Evolutionary conservation across 2,888 invertebrate genomes (phyloP).

Genomic region (Cylloceria caligata): DNA sequence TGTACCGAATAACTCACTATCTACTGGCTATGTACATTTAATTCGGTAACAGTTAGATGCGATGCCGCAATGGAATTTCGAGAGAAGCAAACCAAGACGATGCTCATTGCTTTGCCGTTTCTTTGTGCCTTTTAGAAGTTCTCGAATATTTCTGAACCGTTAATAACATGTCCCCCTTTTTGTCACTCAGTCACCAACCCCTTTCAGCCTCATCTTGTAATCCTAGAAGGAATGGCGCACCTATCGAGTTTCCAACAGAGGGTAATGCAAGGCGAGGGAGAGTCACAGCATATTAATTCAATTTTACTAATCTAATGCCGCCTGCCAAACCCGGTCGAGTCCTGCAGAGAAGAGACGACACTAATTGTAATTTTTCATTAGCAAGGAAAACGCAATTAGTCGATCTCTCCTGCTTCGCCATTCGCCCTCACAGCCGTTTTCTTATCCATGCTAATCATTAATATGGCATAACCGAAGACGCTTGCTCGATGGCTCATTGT

Average conservation of each 20-base stretch:
- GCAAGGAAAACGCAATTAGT: constrained; percentile 54
- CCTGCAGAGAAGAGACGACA: constrained; percentile 65
- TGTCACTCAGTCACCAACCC: not conserved
- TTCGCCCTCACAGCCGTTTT: constrained; percentile 47
- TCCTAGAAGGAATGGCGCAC: constrained; percentile 69
- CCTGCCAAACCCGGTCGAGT: constrained; percentile 9
- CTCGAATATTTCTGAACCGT: not conserved
- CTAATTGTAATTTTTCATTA: constrained; percentile 79
- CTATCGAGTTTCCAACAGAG: constrained; percentile 68
- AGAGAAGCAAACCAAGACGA: not conserved
- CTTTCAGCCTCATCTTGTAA: constrained; percentile 58
- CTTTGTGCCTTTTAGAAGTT: not conserved
- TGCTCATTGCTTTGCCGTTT: not conserved
- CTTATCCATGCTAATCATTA: constrained; percentile 74
- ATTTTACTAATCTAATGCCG: constrained; percentile 74
- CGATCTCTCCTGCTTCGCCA: not conserved
- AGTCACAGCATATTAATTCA: constrained; percentile 73
- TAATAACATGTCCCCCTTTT: not conserved
- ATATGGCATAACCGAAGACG: constrained; percentile 53
- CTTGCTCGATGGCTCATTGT: constrained; percentile 7
- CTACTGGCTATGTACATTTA: too few species aligned
- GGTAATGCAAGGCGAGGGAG: not conserved
- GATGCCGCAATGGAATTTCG: not conserved
- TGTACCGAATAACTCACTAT: too few species aligned
- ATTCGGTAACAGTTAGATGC: too few species aligned